A percentile compares a stretch with the other conserved stretches of the same genome.
Evolutionary conservation across 37 sponge, comb jelly and placozoan genomes (phyloP).

Genomic region (Amphimedon queenslandica): DNA sequence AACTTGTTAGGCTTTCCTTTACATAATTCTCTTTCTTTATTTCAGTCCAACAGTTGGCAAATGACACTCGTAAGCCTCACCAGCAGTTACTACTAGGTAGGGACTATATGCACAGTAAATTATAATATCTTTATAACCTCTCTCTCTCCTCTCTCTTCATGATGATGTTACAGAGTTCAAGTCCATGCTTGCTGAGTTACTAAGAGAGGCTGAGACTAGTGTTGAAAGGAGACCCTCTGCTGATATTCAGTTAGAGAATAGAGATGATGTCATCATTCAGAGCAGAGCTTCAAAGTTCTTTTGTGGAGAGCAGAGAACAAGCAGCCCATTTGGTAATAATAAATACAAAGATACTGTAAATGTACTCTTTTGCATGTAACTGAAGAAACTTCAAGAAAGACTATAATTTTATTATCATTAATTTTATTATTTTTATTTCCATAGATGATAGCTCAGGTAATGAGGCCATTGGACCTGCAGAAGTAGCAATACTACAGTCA

Average conservation of each 20-base stretch:
- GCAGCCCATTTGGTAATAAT: constrained; percentile 79
- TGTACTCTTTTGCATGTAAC: no score
- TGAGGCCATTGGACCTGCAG: constrained; percentile 54
- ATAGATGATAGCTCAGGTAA: constrained; percentile 42
- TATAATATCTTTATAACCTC: not conserved
- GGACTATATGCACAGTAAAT: no score
- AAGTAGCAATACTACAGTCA: constrained; percentile 76
- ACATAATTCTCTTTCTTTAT: no score
- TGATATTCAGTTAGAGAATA: not conserved
- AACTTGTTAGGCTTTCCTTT: no score
- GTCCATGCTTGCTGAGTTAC: constrained; percentile 32
- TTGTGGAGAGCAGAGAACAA: constrained; percentile 62
- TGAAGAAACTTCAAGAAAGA: no score
- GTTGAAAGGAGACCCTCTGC: not conserved
- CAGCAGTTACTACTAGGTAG: constrained; percentile 55
- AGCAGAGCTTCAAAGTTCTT: constrained; percentile 45
- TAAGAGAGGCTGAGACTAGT: not conserved
- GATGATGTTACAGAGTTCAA: constrained; percentile 54
- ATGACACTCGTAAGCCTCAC: constrained; percentile 23
- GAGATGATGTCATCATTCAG: constrained; percentile 40
- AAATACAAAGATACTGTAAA: no score
- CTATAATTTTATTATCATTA: no score
- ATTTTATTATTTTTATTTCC: not conserved
- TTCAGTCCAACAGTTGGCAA: constrained; percentile 13
- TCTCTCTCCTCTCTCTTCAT: no score